These are phyloP conservation scores for Hypanus sabinus DNA, from an alignment of 2,113 vertebrate species.

Conservation along the genomic window DNA sequence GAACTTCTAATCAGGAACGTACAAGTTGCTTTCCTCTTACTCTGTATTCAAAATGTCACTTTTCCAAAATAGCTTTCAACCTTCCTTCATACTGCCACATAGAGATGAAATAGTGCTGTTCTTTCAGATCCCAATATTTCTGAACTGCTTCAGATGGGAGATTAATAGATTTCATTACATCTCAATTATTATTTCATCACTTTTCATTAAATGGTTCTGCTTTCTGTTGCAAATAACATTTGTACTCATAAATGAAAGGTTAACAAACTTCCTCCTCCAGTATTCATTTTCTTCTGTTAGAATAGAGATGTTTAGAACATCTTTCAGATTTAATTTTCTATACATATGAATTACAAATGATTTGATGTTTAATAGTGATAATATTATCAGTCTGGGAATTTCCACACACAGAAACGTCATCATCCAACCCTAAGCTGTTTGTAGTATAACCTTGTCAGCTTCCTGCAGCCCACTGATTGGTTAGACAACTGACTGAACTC, in stretches of 20 bases:
- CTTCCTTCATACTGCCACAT: background rate
- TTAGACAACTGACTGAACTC: background rate
- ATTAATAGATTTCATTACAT: background rate
- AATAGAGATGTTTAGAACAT: background rate
- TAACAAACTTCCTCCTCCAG: background rate
- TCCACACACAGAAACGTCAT: constrained; percentile 18
- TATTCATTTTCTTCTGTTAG: background rate
- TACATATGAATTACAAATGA: background rate
- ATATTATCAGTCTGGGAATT: constrained; percentile 6
- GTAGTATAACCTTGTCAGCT: constrained; percentile 20
- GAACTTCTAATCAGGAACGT: background rate
- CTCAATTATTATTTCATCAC: background rate
- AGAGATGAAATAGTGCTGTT: background rate
- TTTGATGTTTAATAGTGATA: background rate
- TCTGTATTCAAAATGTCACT: background rate
- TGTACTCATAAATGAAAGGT: background rate
- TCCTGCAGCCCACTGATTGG: constrained; percentile 30
- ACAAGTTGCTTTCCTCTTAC: background rate
- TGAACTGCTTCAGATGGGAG: background rate
- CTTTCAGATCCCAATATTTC: background rate
- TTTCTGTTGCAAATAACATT: no score
- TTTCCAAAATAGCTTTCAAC: background rate
- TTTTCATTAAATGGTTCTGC: background rate
- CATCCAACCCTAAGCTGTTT: background rate
- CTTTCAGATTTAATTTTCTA: background rate